Evolutionary conservation across 2,797 vertebrate species (phyloP).

Genomic region (Alouatta caraya): DNA sequence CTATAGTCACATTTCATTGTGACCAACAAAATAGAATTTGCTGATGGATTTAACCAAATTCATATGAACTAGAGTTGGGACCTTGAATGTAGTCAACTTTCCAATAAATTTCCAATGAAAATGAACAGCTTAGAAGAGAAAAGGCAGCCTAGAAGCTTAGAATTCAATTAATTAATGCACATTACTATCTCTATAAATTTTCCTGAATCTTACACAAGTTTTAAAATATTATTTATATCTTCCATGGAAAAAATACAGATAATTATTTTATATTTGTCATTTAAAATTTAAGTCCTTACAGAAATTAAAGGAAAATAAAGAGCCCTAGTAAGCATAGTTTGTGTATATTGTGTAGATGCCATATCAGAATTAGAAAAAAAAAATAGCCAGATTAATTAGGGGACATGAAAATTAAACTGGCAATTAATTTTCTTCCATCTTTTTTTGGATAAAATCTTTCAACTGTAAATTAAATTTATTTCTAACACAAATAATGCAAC

Average conservation of each 20-base stretch:
- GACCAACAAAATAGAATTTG: background rate
- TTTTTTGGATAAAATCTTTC: background rate
- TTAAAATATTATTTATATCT: background rate
- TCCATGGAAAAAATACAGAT: background rate
- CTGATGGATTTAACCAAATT: background rate
- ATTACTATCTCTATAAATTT: background rate
- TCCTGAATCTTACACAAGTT: background rate
- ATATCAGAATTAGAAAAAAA: background rate
- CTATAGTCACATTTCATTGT: background rate
- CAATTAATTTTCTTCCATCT: background rate
- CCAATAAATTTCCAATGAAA: background rate
- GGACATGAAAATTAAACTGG: background rate
- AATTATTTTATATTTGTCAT: background rate
- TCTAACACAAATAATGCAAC: background rate
- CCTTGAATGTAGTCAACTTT: background rate
- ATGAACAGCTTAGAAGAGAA: background rate
- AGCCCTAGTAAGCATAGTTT: background rate
- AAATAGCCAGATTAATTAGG: background rate
- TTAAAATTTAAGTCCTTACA: conserved; percentile 30
- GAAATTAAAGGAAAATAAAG: background rate
- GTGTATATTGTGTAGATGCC: background rate
- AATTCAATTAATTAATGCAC: background rate
- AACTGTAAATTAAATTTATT: background rate
- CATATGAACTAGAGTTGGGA: background rate
- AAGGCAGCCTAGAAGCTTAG: background rate